Evolutionary conservation across 2,113 vertebrate species (phyloP).

Genomic region (Megaleporinus macrocephalus): DNA sequence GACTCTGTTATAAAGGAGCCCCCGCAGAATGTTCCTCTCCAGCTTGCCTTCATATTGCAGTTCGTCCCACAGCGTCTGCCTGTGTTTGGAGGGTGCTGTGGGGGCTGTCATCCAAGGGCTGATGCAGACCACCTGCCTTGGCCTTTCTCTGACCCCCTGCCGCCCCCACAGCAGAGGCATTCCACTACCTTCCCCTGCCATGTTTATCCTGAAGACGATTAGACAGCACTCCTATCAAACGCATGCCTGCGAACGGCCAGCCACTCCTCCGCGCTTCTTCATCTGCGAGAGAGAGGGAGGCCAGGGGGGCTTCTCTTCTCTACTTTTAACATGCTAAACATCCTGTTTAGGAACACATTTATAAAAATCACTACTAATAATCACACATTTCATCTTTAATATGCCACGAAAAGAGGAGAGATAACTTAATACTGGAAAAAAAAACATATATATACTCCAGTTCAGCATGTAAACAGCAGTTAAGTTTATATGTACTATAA

Average conservation of each 20-base stretch:
- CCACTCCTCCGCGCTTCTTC: slow-evolving; percentile 33
- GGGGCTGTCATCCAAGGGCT: slow-evolving; percentile 73
- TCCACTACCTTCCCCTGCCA: slow-evolving; percentile 75
- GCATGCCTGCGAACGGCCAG: slow-evolving; percentile 38
- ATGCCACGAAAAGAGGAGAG: too few species aligned
- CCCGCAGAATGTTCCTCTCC: slow-evolving; percentile 44
- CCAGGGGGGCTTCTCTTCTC: not conserved
- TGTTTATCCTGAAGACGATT: slow-evolving; percentile 76
- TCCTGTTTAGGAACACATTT: too few species aligned
- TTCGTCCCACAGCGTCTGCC: slow-evolving; percentile 58
- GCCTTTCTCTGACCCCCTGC: slow-evolving; percentile 77
- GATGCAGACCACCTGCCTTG: slow-evolving; percentile 83
- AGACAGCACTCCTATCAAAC: slow-evolving; percentile 53
- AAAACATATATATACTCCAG: too few species aligned
- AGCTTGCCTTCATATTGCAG: slow-evolving; percentile 53
- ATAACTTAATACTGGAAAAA: not conserved
- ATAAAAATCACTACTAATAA: too few species aligned
- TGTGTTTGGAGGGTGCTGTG: slow-evolving; percentile 79
- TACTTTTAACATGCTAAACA: not conserved
- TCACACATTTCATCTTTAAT: not conserved
- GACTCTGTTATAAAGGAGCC: not conserved
- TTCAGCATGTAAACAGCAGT: too few species aligned
- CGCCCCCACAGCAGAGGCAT: slow-evolving; percentile 79
- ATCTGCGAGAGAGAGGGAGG: slow-evolving; percentile 35
- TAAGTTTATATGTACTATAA: not conserved